These are phyloP conservation scores for Orussus abietinus DNA, from an alignment of 1,140 invertebrate species.

Conservation along the genomic window DNA sequence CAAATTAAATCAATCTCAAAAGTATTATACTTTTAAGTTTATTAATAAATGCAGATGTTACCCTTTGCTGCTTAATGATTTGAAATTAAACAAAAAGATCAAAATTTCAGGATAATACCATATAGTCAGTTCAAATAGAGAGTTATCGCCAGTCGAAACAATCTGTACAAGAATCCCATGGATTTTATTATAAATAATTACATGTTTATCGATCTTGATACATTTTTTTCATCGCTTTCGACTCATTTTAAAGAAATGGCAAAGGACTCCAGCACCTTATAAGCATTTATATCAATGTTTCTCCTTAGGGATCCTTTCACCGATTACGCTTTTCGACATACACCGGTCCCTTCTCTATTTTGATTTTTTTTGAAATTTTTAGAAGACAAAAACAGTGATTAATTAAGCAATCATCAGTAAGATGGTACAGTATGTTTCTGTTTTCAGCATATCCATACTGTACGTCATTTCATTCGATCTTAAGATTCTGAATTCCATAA, in stretches of 20 bases:
- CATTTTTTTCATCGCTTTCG: conserved; percentile 15
- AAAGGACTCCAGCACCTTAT: conserved; percentile 10
- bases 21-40: no score
- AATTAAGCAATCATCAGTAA: conserved; percentile 41
- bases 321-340: no score
- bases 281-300: conserved; percentile 9
- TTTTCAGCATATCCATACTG: conserved; percentile 15
- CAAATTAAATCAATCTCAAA: no score
- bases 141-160: no score
- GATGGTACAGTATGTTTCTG: conserved; percentile 30
- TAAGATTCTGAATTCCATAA: conserved; percentile 15
- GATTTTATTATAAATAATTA: conserved; percentile 41
- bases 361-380: conserved; percentile 17
- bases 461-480: conserved; percentile 11
- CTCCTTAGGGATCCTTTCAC: conserved; percentile 8
- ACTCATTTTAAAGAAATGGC: conserved; percentile 4
- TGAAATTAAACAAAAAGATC: no score
- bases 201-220: conserved; percentile 26
- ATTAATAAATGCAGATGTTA: no score
- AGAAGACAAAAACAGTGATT: conserved; percentile 2
- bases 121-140: no score
- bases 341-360: conserved; percentile 12
- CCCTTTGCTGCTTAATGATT: no score
- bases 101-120: no score
- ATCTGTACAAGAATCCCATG: no score